Evolutionary conservation across 2,888 invertebrate genomes (phyloP), one percentile per base, ranked within the genome.

Genomic region (Patella pellucida): DNA sequence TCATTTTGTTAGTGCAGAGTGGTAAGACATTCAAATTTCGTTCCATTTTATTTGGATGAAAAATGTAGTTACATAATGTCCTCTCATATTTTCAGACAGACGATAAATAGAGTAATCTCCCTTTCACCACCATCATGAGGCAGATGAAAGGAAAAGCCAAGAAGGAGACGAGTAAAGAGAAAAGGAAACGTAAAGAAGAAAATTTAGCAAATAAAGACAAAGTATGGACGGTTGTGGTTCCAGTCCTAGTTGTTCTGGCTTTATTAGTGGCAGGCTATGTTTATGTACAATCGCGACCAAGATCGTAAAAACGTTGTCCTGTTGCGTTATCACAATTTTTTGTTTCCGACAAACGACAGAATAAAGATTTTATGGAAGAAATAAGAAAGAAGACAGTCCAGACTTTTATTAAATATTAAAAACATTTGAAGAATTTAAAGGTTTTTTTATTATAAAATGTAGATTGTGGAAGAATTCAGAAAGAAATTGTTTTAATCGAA

Each of bases 141-240:
- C 89, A 89, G 77, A 77, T 89, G 16, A 89, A 89, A 78, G 89
- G 89, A 62, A 87, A 87, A 79, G 86, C 86, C n/a, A 87, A 88
- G 76, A 85, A 85, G 69, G 90, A 90, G 78, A 83, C 83, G 1
- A 79, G 84, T 31, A 89, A 86, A 77, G 89, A 89, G 72, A 89
- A 88, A 71, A 78, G 86, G 31, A 88, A 89, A 70, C 78, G 90
- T 69, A 86, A 83, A 52, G 74, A 82, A 71, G 89, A 88, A 16
- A 84, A 85, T 76, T n/a, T 83, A 51, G 79, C 87, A 73, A 84
- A 84, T 54, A 86, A 83, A 72, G 77, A 85, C 19, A 79, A 80
- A 68, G 52, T 88, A 7, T 82, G 83, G 51, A 85, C 83, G 2
- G 79, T 89, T 16, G 88, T 86, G 7, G 75, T 89, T 27, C 89